These are phyloP conservation scores for Montipora capitata DNA, from an alignment of 92 coral and sea anemone genomes.

Conservation along the genomic window DNA sequence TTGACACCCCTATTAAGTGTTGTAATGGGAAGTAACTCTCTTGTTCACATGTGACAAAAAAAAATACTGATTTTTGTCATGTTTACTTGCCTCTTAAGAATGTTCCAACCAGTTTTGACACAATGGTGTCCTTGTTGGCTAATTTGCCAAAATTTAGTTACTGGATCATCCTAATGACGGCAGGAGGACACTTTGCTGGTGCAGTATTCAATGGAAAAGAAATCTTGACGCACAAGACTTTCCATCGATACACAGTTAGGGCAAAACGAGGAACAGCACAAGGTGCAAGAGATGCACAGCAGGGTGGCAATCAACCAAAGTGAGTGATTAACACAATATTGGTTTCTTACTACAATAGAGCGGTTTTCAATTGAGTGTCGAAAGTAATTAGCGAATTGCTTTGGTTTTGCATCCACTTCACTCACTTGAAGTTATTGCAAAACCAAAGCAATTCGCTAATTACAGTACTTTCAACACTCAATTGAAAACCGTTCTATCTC, in stretches of 20 bases:
- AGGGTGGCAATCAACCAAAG: slow-evolving; percentile 95
- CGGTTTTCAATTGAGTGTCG: too few relatives aligned
- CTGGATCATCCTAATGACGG: slow-evolving; percentile 95
- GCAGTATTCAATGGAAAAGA: slow-evolving; percentile 91
- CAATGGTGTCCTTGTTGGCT: slow-evolving; percentile 57
- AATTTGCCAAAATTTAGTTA: slow-evolving; percentile 64
- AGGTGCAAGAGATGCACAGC: slow-evolving; percentile 93
- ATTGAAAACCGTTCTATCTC: too few relatives aligned
- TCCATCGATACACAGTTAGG: slow-evolving; percentile 97
- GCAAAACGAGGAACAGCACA: slow-evolving; percentile 98
- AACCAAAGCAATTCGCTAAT: too few relatives aligned
- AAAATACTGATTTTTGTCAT: not conserved
- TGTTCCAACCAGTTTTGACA: slow-evolving; percentile 63
- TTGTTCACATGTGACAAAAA: not conserved
- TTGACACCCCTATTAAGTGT: too few relatives aligned
- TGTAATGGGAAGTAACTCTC: not conserved
- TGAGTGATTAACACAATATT: slow-evolving; percentile 26
- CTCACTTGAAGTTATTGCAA: too few relatives aligned
- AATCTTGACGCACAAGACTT: slow-evolving; percentile 91
- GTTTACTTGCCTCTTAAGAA: slow-evolving; percentile 21
- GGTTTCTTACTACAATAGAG: not conserved
- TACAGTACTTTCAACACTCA: too few relatives aligned
- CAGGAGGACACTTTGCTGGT: slow-evolving; percentile 99
- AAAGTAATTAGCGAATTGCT: too few relatives aligned
- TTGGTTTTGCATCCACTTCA: too few relatives aligned